phyloP scores from a whole-genome alignment of 2,888 invertebrate genomes.

The Mesoligia furuncula region DNA sequence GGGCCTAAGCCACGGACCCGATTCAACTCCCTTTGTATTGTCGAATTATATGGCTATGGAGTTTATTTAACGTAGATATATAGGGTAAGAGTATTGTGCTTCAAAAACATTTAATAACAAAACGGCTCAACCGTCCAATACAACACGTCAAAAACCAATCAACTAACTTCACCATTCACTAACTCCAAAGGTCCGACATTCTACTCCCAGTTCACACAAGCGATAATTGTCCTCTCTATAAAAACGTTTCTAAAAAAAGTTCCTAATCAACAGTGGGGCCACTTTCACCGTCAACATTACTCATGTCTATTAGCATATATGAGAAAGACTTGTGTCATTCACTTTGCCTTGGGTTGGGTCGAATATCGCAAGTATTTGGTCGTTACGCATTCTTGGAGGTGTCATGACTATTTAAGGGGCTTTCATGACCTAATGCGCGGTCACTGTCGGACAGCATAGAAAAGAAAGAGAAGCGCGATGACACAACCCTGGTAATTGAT shows the following conservation, averaged over 20 bases:
- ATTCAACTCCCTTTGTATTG: conserved; percentile 43
- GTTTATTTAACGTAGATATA: neutral
- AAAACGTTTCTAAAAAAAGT: conserved; percentile 69
- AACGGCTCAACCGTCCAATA: conserved; percentile 1
- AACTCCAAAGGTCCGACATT: conserved; percentile 36
- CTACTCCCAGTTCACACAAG: conserved; percentile 44
- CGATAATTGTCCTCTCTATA: conserved; percentile 64
- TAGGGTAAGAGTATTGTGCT: neutral
- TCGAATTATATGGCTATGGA: conserved; percentile 42
- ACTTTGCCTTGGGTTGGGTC: conserved; percentile 63
- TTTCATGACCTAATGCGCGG: too few species aligned
- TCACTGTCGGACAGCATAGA: too few species aligned
- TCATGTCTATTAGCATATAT: conserved; percentile 71
- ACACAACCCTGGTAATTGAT: too few species aligned
- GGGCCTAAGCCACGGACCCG: too few species aligned
- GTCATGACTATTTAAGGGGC: conserved; percentile 23
- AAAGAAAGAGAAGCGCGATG: too few species aligned
- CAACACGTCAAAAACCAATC: conserved; percentile 25
- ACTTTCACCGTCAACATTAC: conserved; percentile 81
- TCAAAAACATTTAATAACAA: neutral
- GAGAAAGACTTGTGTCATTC: conserved; percentile 64
- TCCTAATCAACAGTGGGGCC: conserved; percentile 72
- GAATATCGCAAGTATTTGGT: conserved; percentile 46
- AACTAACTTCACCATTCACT: conserved; percentile 5
- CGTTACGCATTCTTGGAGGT: conserved; percentile 46